These are phyloP conservation scores for Siphamia tubifer DNA, from an alignment of 2,113 vertebrate genomes.

Conservation along the genomic window DNA sequence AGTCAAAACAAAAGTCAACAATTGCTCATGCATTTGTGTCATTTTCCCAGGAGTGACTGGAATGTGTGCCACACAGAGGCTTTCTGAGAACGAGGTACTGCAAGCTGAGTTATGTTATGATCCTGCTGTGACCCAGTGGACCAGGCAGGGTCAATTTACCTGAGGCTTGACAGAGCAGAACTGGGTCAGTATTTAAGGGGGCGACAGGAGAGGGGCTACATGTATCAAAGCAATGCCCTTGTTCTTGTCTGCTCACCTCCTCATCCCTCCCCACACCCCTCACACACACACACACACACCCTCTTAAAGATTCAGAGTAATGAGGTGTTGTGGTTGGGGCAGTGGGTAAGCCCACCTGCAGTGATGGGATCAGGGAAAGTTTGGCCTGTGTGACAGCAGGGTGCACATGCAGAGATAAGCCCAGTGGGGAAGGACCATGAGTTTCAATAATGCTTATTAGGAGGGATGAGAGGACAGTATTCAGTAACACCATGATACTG, in stretches of 20 bases:
- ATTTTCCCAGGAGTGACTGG: slow-evolving; percentile 61
- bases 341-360: slow-evolving; percentile 55
- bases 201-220: slow-evolving; percentile 42
- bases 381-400: slow-evolving; percentile 68
- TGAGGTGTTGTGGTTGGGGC: slow-evolving; percentile 71
- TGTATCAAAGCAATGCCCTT: slow-evolving; percentile 60
- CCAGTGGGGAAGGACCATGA: slow-evolving; percentile 56
- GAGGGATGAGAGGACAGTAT: slow-evolving; percentile 42
- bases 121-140: slow-evolving; percentile 68
- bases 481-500: slow-evolving; percentile 22
- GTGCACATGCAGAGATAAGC: slow-evolving; percentile 63
- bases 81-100: slow-evolving; percentile 44
- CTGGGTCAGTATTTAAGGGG: slow-evolving; percentile 62
- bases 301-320: slow-evolving; percentile 66
- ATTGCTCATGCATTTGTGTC: slow-evolving; percentile 39
- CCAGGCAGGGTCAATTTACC: slow-evolving; percentile 57
- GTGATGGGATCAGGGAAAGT: slow-evolving; percentile 69
- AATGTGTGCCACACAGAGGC: slow-evolving; percentile 54
- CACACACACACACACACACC: slow-evolving; percentile 62
- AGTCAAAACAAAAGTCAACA: slow-evolving; percentile 10
- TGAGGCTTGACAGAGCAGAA: slow-evolving; percentile 67
- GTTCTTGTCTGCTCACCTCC: slow-evolving; percentile 50
- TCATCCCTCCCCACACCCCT: slow-evolving; percentile 50
- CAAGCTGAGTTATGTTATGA: slow-evolving; percentile 54
- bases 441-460: slow-evolving; percentile 73